Base-by-base conservation (phyloP, 2,113 vertebrate genomes). In the Poecilia latipinna region DNA sequence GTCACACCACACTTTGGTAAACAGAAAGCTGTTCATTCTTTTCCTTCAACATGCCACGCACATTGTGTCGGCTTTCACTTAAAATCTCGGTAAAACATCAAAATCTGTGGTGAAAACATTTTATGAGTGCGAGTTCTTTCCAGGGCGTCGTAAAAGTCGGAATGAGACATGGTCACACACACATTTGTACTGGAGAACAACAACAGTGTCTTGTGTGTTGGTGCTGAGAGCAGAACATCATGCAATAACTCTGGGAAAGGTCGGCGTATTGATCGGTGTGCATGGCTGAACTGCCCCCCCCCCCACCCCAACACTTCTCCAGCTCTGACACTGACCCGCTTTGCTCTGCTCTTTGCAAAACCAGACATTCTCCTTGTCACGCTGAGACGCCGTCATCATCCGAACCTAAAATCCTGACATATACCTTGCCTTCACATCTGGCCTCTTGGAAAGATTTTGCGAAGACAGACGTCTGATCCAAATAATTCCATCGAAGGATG, bases 221-320 rank as follows among this genome's bases (percentile, higher is more conserved):
- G 77, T 68, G 72, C 61, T 48, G 32, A 66, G 65, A 74, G 68
- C 3, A 13, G 39, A 42, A 42, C 39, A 42, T 42, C 39, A 42
- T 72, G 83, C 86, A 89, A 93, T 91, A 89, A 85, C 75, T 84
- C 78, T 79, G 69, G 74, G 77, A 93, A 92, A 93, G 93, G 91
- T 93, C 80, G 51, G 44, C 0, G 70, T 89, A 93, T 94, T 79
- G 94, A 94, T 93, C 78, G 66, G 81, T 15, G 32, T 72, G 64
- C 62, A 63, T 84, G 82, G 80, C 89, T 84, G 83, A 82, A 64
- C 83, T 86, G 80, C 82, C 0, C 29, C 29, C 29, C 29, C 29
- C 28, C 28, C 1, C 28, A 28, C 81, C 83, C 82, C 80, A 83
- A 80, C 72, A 72, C 77, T 68, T 70, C 79, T 87, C 33, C 1